Conservation (phyloP, 2,797 vertebrate genomes). For the Oryzias dopingdopingensis region DNA sequence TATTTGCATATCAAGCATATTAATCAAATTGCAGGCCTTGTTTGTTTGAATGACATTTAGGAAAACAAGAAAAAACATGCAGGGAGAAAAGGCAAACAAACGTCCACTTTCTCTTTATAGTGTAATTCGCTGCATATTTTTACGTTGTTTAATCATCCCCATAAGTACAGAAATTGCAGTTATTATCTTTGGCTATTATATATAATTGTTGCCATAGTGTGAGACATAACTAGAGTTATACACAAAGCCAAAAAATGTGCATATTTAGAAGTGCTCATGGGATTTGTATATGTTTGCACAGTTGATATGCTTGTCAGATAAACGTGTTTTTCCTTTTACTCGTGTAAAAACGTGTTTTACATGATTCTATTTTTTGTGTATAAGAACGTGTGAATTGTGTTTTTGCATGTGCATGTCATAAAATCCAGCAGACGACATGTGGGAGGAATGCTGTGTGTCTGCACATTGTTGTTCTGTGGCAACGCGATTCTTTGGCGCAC, state of each 20-base stretch:
- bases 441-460: conserved; percentile 54
- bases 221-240: conserved; percentile 38
- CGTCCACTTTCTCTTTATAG: conserved; percentile 39
- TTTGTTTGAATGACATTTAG: conserved; percentile 36
- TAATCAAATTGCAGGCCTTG: conserved; percentile 9
- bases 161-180: conserved; percentile 54
- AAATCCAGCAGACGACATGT: conserved; percentile 52
- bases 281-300: conserved; percentile 15
- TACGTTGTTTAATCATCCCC: conserved; percentile 55
- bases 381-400: not conserved
- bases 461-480: conserved; percentile 41
- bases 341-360: too few species aligned
- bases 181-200: conserved; percentile 62
- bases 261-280: conserved; percentile 10
- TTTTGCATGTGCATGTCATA: conserved; percentile 15
- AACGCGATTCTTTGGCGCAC: conserved; percentile 31
- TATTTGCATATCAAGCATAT: conserved; percentile 25
- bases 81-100: conserved; percentile 55
- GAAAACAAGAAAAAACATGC: conserved; percentile 49
- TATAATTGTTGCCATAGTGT: conserved; percentile 65
- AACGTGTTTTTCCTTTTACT: conserved; percentile 7
- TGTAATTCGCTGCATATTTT: conserved; percentile 58
- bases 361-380: not conserved
- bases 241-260: conserved; percentile 24
- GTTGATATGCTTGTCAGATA: conserved; percentile 12